A percentile compares a stretch with the other conserved stretches of the same genome.
phyloP scores from a whole-genome alignment of 2,797 vertebrate species.

The Sciaenops ocellatus region DNA sequence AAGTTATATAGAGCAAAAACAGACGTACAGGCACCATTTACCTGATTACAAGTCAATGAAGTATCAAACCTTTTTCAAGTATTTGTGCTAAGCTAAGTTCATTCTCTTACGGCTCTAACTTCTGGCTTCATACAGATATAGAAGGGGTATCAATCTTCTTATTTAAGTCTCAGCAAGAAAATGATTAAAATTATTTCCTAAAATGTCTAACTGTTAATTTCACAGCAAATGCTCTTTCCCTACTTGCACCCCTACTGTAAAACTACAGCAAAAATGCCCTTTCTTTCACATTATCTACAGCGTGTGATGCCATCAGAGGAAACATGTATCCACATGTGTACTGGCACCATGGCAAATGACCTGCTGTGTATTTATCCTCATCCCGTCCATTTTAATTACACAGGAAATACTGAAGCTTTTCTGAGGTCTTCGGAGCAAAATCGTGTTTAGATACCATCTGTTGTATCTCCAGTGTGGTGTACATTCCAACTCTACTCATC shows the following conservation, averaged over 20 bases:
- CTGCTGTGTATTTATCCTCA: constrained; percentile 6
- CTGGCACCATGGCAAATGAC: neutral
- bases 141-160: neutral
- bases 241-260: neutral
- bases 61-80: neutral
- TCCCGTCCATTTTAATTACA: constrained; percentile 17
- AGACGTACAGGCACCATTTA: no score
- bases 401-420: constrained; percentile 22
- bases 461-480: constrained; percentile 2
- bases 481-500: constrained; percentile 25
- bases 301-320: constrained; percentile 18
- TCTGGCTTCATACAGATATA: neutral
- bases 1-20: no score
- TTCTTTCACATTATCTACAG: neutral
- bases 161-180: neutral
- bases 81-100: neutral
- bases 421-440: constrained; percentile 19
- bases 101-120: neutral
- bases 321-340: neutral
- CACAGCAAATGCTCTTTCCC: neutral
- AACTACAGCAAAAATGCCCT: neutral
- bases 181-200: neutral
- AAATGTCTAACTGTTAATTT: neutral
- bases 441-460: constrained; percentile 9
- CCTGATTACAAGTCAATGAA: no score